Evolutionary conservation across 2,797 vertebrate genomes (phyloP).

Genomic region (Ispidina picta): DNA sequence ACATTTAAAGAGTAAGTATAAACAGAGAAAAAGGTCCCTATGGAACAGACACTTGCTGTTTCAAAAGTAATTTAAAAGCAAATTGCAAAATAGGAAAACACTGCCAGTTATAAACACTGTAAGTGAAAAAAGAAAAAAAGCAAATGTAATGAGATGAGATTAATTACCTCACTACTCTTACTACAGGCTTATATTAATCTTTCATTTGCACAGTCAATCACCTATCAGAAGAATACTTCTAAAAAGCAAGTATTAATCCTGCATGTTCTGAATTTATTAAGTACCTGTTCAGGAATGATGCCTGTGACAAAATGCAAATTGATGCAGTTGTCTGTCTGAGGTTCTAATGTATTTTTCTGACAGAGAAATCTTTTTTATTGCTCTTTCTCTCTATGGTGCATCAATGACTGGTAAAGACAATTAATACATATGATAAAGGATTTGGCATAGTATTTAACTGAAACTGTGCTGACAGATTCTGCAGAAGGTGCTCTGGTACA

Average conservation of each 20-base stretch:
- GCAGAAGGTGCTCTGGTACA: neutral
- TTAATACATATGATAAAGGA: neutral
- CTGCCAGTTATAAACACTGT: neutral
- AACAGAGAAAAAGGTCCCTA: neutral
- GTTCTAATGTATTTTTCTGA: neutral
- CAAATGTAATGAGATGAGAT: neutral
- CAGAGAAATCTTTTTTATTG: neutral
- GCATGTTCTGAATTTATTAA: neutral
- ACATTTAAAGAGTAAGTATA: neutral
- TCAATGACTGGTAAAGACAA: neutral
- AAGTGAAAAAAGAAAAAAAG: neutral
- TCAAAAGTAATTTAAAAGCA: neutral
- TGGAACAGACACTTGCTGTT: neutral
- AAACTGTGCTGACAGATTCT: neutral
- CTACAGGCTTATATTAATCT: neutral
- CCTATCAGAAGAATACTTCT: neutral
- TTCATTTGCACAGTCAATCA: neutral
- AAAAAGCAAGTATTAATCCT: neutral
- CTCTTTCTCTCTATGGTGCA: neutral
- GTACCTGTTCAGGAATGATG: neutral
- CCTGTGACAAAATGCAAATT: neutral
- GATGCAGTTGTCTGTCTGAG: neutral
- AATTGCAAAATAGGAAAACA: neutral
- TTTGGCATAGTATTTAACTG: neutral
- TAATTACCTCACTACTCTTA: neutral